Evolutionary conservation across 2,113 vertebrate genomes (phyloP), one percentile per base, ranked within the genome.

Genomic region (Bos indicus): DNA sequence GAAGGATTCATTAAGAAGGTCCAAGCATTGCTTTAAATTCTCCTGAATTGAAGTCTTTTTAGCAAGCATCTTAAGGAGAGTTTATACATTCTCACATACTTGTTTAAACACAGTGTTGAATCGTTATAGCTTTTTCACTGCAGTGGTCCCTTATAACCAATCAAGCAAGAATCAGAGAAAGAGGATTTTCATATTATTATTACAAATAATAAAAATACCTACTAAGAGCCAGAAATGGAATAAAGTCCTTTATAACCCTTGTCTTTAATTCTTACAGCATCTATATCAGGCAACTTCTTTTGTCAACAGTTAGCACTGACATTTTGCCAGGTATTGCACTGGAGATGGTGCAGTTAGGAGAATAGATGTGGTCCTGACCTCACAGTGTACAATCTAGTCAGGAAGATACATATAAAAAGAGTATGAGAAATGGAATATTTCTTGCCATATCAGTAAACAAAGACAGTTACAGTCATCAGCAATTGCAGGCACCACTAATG

Each of bases 41-140:
- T 95, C 94, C 62, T 78, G 81, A 98, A 90, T 33, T 93, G 57
- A 97, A 86, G 10, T 88, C 57, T 80, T 91, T 90, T 80, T 92
- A 97, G 74, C 46, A 94, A 95, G 71, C 62, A 83, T 71, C 81
- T 78, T 80, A 95, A 46, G 48, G 43, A 74, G 36, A 64, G 80
- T 71, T 92, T 91, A 82, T 25, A 62, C 23, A 86, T 78, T 83
- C 56, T 80, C 30, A 26, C 74, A 67, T 87, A 26, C 7, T 8
- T 60, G 64, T 82, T 92, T 48, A 97, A 95, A 74, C n/a, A 92
- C 28, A 51, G 10, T 9, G 48, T 25, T 90, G n/a, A 90, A 48
- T 92, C 28, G n/a, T 94, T 30, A 83, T 1, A 28, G 36, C 46
- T 83, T 93, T 88, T 56, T 93, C 43, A 67, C 36, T 88, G 40